These are phyloP conservation scores for Vultur gryphus DNA, from an alignment of 2,797 vertebrate species.

Conservation along the genomic window DNA sequence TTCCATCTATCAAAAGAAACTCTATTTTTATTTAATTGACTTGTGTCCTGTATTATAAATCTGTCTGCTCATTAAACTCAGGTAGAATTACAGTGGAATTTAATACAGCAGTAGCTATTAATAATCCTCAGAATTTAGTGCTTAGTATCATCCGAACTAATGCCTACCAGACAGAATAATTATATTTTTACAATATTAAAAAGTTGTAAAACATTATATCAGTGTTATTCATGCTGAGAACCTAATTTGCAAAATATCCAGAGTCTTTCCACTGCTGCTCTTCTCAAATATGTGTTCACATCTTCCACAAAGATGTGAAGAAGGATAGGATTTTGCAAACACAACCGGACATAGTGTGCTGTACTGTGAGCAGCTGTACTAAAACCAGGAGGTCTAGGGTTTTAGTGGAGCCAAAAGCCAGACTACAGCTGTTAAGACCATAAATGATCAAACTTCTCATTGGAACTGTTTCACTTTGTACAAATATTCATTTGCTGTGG, in stretches of 20 bases:
- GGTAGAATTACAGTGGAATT: not conserved
- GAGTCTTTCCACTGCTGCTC: not conserved
- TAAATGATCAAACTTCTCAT: not conserved
- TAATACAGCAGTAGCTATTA: not conserved
- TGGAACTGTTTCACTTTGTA: not conserved
- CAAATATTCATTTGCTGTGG: not conserved
- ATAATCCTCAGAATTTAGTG: not conserved
- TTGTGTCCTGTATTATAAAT: not conserved
- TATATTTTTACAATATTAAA: not conserved
- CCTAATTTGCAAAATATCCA: not conserved
- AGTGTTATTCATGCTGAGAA: not conserved
- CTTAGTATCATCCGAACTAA: not conserved
- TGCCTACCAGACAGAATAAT: not conserved
- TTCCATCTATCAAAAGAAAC: not conserved
- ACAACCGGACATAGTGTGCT: not conserved
- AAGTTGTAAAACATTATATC: not conserved
- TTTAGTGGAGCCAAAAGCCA: not conserved
- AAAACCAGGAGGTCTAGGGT: not conserved
- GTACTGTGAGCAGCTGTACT: not conserved
- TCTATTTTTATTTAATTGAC: not conserved
- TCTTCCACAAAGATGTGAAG: not conserved
- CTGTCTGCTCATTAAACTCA: not conserved
- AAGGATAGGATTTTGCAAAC: not conserved
- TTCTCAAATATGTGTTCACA: not conserved
- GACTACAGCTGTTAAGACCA: not conserved